Evolutionary conservation across 2,888 invertebrate species (phyloP), one percentile per base, ranked within the genome.

Genomic region (Rhyacophila evoluta): DNA sequence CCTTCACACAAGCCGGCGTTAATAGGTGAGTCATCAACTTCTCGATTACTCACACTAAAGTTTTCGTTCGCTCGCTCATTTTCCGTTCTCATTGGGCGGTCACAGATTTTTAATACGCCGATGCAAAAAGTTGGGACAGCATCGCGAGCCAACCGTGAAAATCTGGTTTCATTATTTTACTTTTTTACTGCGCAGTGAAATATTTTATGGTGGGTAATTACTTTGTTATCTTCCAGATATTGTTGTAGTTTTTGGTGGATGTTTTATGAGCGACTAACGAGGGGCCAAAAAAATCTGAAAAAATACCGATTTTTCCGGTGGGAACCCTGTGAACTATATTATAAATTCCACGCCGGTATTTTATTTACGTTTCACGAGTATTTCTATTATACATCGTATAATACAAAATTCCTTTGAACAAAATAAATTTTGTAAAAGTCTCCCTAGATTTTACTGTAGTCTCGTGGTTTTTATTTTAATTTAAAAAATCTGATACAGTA

Each of bases 121-220:
- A 19, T 19, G 55, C 55, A 55, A 55, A 55, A 55, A 55, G 55
- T 25, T 55, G 8, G 55, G 55, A 55, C 55, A 12, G 19, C 25
- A 55, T 8, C 15, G 55, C 19, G 55, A 55, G 55, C 55, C 15
- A 55, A 55, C 55, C 55, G 55, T 55, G 55, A 55, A 55, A 55
- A 55, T 55, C 55, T 55, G 19, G 55, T 55, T 55, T 55, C 55
- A 25, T 55, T 55, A 25, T 55, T 55, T 55, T 38, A 5, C 8
- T 33, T 25, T 55, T 55, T 55, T 55, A 55, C 8, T 55, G 25
- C 19, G 55, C 55, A 55, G 55, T 55, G 55, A 55, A 55, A 55
- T 55, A 25, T 55, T 55, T 55, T 55, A 55, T 25, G 55, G 55
- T 55, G 55, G 55, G 55, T 55, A 55, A 55, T 55, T 55, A 55